Evolutionary conservation across 1,140 invertebrate species (phyloP).

Genomic region (Drosophila watanabei): DNA sequence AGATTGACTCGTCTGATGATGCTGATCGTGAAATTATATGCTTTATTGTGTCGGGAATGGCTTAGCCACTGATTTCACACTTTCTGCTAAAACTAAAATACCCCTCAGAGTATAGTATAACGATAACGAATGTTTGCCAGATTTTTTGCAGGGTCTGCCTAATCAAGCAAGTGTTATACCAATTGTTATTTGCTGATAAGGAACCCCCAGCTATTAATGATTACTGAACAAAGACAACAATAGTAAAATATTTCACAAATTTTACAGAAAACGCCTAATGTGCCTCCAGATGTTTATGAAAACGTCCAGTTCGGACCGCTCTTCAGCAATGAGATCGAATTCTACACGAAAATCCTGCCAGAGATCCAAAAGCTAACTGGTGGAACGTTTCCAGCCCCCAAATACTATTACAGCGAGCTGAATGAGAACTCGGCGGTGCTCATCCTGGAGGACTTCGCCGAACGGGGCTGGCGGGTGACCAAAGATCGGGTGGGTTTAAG

Average conservation of each 20-base stretch:
- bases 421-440: slow-evolving; percentile 39
- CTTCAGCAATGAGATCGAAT: slow-evolving; percentile 73
- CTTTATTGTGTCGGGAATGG: too few species aligned
- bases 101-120: neutral
- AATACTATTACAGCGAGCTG: slow-evolving; percentile 73
- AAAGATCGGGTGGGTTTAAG: slow-evolving; percentile 56
- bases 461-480: slow-evolving; percentile 62
- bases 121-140: neutral
- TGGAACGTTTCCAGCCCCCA: slow-evolving; percentile 53
- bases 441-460: slow-evolving; percentile 67
- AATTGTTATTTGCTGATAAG: neutral
- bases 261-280: slow-evolving; percentile 69
- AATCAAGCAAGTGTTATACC: neutral
- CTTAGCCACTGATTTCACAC: too few species aligned
- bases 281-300: slow-evolving; percentile 57
- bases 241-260: neutral
- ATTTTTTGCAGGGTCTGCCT: neutral
- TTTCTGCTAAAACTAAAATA: neutral
- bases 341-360: slow-evolving; percentile 69
- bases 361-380: slow-evolving; percentile 43
- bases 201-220: too few species aligned
- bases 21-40: too few species aligned
- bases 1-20: too few species aligned
- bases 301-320: slow-evolving; percentile 58
- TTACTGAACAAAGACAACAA: neutral